Conservation (phyloP, 2,113 vertebrate species). For the Cebidichthys violaceus region DNA sequence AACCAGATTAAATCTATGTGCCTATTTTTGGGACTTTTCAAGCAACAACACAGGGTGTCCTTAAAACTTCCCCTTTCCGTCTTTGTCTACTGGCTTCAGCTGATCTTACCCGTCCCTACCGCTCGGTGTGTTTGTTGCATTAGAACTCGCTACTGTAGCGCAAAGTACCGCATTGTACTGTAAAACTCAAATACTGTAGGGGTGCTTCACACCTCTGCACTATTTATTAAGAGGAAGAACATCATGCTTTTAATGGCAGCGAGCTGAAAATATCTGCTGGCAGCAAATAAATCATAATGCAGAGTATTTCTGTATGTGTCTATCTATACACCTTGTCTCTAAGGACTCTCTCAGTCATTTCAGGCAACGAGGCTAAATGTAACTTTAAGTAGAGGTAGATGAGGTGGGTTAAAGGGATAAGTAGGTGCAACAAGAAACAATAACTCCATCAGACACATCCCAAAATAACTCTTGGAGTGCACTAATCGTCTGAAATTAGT, state of each 20-base stretch:
- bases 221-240: not conserved
- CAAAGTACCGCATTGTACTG: not conserved
- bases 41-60: not conserved
- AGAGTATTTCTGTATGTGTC: not conserved
- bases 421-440: not conserved
- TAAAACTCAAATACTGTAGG: not conserved
- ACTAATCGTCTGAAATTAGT: not conserved
- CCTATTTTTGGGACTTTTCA: slow-evolving; percentile 24
- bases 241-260: not conserved
- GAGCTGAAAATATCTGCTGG: not conserved
- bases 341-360: not conserved
- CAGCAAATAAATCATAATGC: not conserved
- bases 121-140: not conserved
- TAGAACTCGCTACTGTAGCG: not conserved
- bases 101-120: not conserved
- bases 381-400: slow-evolving; percentile 1
- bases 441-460: not conserved
- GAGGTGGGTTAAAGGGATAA: not conserved
- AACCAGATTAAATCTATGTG: slow-evolving; percentile 26
- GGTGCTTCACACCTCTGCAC: not conserved
- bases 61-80: not conserved
- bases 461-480: not conserved
- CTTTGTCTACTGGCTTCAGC: not conserved
- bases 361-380: slow-evolving; percentile 5
- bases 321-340: not conserved